Evolutionary conservation across 2,797 vertebrate species (phyloP), one percentile per base, ranked within the genome.

Genomic region (Syngnathus acus): DNA sequence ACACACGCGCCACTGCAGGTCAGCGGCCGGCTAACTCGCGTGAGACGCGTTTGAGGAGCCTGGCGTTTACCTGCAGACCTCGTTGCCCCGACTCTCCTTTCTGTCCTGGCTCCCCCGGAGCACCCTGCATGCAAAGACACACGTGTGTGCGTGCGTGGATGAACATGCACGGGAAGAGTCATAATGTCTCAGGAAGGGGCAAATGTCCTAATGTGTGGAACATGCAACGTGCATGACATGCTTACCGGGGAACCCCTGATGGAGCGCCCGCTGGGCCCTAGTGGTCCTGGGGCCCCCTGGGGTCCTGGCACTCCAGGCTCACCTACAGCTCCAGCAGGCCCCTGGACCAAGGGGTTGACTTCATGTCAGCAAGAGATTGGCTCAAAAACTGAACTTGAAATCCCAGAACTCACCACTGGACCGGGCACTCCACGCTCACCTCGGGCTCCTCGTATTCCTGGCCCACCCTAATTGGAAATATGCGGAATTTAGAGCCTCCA

Each of bases 251-350:
- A 86, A 40, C 97, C 97, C 62, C 96, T 95, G 81, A 99, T 94
- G 66, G 97, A 94, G 69, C 94, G 92, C 48, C 97, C 97, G 54
- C 94, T 97, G 64, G 93, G 97, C 64, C 97, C 97, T 65, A 96
- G 95, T 0, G 93, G 94, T 38, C 97, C 97, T 0, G 93, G 93
- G 14, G 93, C 92, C 6, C 96, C 96, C 72, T 97, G 96, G 0
- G 90, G 91, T 72, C 97, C 97, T 9, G 91, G 83, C 76, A 92
- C 77, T 57, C 97, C 97, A 13, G 85, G 80, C 71, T 95, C 94
- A 69, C 97, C 97, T 8, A 91, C 91, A 62, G 91, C 86, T 66
- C 96, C 97, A 3, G 91, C 88, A 39, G 93, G 89, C 21, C 97
- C 97, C 97, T 99, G 55, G 2, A 59, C 16, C 66, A 19, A 66